Percentiles rank a stretch among this genome's conserved stretches.
These are phyloP conservation scores for Achatina immaculata DNA, from an alignment of 1,140 invertebrate genomes.

Conservation along the genomic window DNA sequence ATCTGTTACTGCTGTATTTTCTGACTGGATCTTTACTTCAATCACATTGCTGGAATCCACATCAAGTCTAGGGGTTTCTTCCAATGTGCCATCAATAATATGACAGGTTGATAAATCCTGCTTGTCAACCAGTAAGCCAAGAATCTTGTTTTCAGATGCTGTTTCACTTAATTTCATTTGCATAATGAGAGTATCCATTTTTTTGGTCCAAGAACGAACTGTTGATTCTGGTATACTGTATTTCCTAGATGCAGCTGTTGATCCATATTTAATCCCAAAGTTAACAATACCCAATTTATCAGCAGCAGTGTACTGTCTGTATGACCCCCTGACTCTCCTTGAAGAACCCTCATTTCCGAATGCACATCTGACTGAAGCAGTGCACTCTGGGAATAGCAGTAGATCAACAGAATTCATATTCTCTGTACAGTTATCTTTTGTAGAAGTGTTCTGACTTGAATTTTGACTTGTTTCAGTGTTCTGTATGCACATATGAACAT, in stretches of 20 bases:
- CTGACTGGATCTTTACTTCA: too few species aligned
- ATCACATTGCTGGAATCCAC: too few species aligned
- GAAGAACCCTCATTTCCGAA: not conserved
- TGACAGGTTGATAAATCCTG: not conserved
- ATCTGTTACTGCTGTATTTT: too few species aligned
- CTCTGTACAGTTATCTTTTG: not conserved
- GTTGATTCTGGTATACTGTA: conserved; percentile 32
- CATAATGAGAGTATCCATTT: conserved; percentile 21
- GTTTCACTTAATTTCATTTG: conserved; percentile 19
- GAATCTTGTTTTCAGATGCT: not conserved
- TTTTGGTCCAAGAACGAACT: conserved; percentile 29
- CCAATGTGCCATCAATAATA: too few species aligned
- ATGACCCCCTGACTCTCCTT: conserved; percentile 20
- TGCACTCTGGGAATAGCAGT: not conserved
- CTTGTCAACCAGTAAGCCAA: not conserved
- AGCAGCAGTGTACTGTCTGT: conserved; percentile 23
- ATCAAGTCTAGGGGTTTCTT: too few species aligned
- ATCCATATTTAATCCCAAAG: conserved; percentile 31
- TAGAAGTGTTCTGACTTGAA: not conserved
- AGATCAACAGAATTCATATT: not conserved
- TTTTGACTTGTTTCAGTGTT: not conserved
- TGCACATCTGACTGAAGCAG: not conserved
- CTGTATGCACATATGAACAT: not conserved
- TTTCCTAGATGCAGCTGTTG: conserved; percentile 29
- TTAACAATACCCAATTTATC: conserved; percentile 25